Evolutionary conservation across 2,888 invertebrate species (phyloP).

Genomic region (Pantelozetes paolii): DNA sequence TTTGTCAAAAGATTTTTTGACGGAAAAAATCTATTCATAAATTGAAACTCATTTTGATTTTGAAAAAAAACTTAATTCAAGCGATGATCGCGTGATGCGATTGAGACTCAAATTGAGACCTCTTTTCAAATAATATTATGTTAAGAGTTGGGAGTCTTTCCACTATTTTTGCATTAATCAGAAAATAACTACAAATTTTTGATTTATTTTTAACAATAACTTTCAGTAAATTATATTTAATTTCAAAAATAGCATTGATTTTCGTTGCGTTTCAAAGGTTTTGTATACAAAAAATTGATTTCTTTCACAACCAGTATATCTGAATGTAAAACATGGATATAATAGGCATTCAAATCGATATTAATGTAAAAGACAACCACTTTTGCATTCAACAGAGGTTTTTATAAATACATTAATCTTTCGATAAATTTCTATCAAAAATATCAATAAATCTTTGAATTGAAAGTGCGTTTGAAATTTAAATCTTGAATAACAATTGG

Average conservation of each 20-base stretch:
- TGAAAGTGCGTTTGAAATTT: too few species aligned
- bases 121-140: not conserved
- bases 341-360: too few species aligned
- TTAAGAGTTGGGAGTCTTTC: slow-evolving; percentile 8
- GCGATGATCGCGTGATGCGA: slow-evolving; percentile 4
- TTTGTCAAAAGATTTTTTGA: not conserved
- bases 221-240: not conserved
- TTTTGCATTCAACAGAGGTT: too few species aligned
- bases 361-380: too few species aligned
- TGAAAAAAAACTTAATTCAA: not conserved
- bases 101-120: not conserved
- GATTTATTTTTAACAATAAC: slow-evolving; percentile 1
- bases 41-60: slow-evolving; percentile 19
- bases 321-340: too few species aligned
- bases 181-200: not conserved
- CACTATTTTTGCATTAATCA: not conserved
- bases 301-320: too few species aligned
- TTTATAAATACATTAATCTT: too few species aligned
- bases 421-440: too few species aligned
- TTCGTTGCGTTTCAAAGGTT: too few species aligned
- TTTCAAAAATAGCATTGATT: not conserved
- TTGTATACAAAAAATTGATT: too few species aligned
- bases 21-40: not conserved
- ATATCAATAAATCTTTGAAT: too few species aligned
- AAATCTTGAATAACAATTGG: too few species aligned